Base-by-base conservation (phyloP, 2,888 invertebrate genomes). In the Callyntrura sp. region DNA sequence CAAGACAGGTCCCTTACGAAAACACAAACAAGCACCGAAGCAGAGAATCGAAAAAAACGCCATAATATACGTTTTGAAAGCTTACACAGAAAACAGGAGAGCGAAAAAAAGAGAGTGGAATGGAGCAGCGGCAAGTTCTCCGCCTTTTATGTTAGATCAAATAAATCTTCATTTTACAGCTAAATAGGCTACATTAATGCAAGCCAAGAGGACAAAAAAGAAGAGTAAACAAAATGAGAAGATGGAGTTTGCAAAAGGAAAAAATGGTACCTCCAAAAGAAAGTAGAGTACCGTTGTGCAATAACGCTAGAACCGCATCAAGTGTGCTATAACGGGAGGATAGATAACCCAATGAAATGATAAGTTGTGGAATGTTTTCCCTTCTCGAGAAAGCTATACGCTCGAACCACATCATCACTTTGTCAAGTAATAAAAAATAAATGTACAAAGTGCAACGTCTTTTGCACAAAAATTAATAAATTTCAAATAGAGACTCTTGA, bases 151-250 rank as follows among this genome's bases (percentile, higher is more conserved):
- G 82, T 20, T 60, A 48, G 60, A 88, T 88, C 76, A 83, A 83
- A 88, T 88, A 88, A 88, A 88, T 88, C 88, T 88, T 88, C 88
- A 88, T 88, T 88, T 83, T 88, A 83, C 83, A 78, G 76, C 88
- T 88, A 88, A 88, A 88, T 83, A 88, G 83, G 88, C 88, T 51
- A 51, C 65, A 76, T 83, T 88, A 83, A 88, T 88, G 88, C 82
- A 81, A 79, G 86, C 65, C 48, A 87, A 70, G 84, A 84, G 82
- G 48, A 82, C 57, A 28, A 65, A 55, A 81, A 87, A 12, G 23
- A 87, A 35, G 62, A 82, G 62, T 82, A 88, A 88, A 88, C 81
- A 73, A 82, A 60, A 28, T 28, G 62, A 45, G 28, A 17, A 35
- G 35, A 35, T 35, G 6, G 83, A 68, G 65, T 60, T 45, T 35